These are phyloP conservation scores for Paramisgurnus dabryanus DNA, from an alignment of 2,113 vertebrate genomes.

Conservation along the genomic window DNA sequence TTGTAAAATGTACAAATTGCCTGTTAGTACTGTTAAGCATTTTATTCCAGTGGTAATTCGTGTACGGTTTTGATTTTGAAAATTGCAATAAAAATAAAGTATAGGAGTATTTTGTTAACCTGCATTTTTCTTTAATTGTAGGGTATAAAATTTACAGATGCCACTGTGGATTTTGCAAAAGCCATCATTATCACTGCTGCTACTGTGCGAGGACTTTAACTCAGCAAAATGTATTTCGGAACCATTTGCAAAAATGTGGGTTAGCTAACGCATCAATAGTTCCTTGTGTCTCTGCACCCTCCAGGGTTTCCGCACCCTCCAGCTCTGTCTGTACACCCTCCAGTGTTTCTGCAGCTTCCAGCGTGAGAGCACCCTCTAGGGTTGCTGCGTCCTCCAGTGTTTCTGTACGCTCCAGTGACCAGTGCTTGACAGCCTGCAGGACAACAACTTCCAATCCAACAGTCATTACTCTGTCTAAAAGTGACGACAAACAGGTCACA, in stretches of 20 bases:
- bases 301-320: neutral
- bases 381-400: neutral
- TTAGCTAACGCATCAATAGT: neutral
- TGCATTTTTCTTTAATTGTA: neutral
- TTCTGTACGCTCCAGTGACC: neutral
- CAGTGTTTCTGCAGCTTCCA: neutral
- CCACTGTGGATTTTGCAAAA: neutral
- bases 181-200: neutral
- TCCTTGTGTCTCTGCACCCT: neutral
- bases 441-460: neutral
- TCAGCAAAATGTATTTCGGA: neutral
- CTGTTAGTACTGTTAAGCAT: no score
- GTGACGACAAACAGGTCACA: neutral
- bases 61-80: no score
- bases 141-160: slow-evolving; percentile 8
- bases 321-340: neutral
- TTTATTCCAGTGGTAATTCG: no score
- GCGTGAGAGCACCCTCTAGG: neutral
- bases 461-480: neutral
- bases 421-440: no score
- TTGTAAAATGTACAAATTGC: no score
- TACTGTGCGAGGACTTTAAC: neutral
- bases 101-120: no score
- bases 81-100: no score
- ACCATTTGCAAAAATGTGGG: neutral